Percentiles rank a stretch among this genome's conserved stretches.
Conservation (phyloP, 2,797 vertebrate genomes). For the Neoniphon sammara region DNA sequence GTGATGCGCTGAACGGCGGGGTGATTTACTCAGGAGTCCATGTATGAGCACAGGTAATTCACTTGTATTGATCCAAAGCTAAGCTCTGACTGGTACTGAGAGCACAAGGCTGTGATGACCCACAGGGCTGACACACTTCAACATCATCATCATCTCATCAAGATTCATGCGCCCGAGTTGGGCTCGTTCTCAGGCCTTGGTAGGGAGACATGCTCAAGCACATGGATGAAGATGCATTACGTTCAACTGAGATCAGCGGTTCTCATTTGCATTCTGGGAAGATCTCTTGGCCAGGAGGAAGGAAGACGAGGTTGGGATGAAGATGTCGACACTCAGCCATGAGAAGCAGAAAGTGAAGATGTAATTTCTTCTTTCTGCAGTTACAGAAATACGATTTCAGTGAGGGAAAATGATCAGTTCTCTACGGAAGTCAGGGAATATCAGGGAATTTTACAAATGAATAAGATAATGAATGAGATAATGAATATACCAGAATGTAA, state of each 20-base stretch:
- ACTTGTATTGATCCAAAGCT: not conserved
- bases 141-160: not conserved
- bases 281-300: too few species aligned
- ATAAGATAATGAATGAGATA: too few species aligned
- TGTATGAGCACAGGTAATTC: conserved; percentile 5
- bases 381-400: too few species aligned
- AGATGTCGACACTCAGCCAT: too few species aligned
- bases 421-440: too few species aligned
- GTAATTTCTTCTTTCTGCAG: too few species aligned
- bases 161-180: not conserved
- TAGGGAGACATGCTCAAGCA: not conserved
- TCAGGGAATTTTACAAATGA: too few species aligned
- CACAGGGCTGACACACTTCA: not conserved
- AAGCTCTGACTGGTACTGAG: not conserved
- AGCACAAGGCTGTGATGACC: not conserved
- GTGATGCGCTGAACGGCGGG: not conserved
- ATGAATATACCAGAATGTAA: too few species aligned
- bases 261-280: not conserved
- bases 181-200: not conserved
- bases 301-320: too few species aligned
- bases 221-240: not conserved
- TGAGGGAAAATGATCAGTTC: too few species aligned
- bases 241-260: not conserved
- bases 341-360: too few species aligned
- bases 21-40: conserved; percentile 4